Evolutionary conservation across 2,888 invertebrate genomes (phyloP), one percentile per base, ranked within the genome.

Genomic region (Cotesia congregata): DNA sequence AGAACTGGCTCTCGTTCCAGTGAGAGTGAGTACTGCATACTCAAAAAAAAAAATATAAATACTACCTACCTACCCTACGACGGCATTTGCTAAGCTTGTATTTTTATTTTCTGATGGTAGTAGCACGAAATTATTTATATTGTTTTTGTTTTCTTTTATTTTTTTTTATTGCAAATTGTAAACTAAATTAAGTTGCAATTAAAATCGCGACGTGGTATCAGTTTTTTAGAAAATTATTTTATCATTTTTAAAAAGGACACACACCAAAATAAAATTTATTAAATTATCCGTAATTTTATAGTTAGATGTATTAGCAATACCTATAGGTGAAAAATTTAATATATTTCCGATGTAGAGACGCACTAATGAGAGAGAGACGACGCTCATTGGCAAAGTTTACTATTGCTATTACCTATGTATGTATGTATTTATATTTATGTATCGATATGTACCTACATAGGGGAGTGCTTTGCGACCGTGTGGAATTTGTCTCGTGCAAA

Each of bases 401-500:
- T 50, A 50, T 50, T 50, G 4, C 50, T 12, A 12, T 12, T 50
- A 50, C 50, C 30, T 30, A 50, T 50, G 50, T 9, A 50, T 7
- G 50, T 50, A 50, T 50, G 50, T 50, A 50, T 50, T 50, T 50
- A 50, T 50, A 50, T 50, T 50, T 50, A 50, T 50, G 12, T 50
- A 50, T 12, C 30, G 30, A 50, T 50, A 50, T 9, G 50, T 50
- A 12, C 67, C 75, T 78, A 79, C 78, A 80, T 77, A 79, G 73
- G 78, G 77, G 76, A 84, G 83, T 85, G 84, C 84, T 68, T 67
- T 76, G 84, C 83, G 81, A 84, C 84, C 86, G 85, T 81, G 83
- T 81, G 85, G 84, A 85, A 85, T 87, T 88, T 85, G 86, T 85
- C 80, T 80, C 79, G 80, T 77, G 85, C 85, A 86, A 86, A 85